Evolutionary conservation across 1,140 invertebrate species (phyloP).

Genomic region (Drosophila mauritiana): DNA sequence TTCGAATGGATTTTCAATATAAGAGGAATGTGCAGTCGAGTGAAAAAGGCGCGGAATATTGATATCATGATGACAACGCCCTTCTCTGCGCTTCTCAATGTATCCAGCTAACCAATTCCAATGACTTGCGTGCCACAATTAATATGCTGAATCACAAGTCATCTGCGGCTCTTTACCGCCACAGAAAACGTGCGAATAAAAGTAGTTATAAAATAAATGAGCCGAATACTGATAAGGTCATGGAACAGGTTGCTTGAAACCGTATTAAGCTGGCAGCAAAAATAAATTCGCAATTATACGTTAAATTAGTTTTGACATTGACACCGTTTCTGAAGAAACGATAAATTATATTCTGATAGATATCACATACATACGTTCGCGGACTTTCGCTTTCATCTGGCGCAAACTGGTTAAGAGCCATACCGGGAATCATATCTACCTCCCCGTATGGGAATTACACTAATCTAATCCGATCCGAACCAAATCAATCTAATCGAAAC

Average conservation of each 20-base stretch:
- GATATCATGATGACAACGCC: neutral
- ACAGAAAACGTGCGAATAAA: neutral
- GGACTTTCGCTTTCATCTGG: conserved; percentile 31
- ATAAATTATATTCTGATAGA: conserved; percentile 1
- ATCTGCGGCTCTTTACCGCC: no score
- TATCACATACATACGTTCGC: no score
- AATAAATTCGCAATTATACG: neutral
- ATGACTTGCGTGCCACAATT: neutral
- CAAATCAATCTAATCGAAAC: conserved; percentile 63
- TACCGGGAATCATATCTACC: conserved; percentile 5
- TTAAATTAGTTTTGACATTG: conserved; percentile 26
- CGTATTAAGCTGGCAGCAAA: neutral
- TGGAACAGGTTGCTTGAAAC: conserved; percentile 21
- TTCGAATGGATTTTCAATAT: neutral
- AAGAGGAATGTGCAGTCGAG: no score
- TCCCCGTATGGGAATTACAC: conserved; percentile 16
- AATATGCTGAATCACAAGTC: neutral
- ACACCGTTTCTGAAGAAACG: conserved; percentile 16
- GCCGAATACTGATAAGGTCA: conserved; percentile 8
- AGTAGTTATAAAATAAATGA: neutral
- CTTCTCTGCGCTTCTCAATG: neutral
- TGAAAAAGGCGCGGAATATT: neutral
- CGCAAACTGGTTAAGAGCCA: conserved; percentile 15
- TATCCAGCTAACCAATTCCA: neutral
- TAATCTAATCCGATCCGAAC: conserved; percentile 57